phyloP scores from a whole-genome alignment of 2,113 vertebrate genomes.

The Ariopsis seemanni region DNA sequence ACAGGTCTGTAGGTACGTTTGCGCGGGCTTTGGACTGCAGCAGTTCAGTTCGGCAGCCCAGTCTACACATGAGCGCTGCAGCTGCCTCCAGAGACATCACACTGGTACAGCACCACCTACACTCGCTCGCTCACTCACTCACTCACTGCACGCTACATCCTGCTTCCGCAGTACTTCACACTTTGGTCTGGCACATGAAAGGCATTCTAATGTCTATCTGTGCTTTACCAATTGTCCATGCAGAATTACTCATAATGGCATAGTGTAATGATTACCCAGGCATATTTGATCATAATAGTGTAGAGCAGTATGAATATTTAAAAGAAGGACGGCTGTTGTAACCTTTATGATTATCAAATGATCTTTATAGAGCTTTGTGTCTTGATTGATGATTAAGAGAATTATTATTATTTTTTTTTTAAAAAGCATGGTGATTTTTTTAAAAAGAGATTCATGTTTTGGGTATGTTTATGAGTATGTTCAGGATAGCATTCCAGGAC shows the following conservation, averaged over 20 bases:
- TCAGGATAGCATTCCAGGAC: too few species aligned
- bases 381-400: background rate
- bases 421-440: background rate
- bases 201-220: constrained; percentile 19
- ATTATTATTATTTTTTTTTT: too few species aligned
- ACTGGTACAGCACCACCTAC: constrained; percentile 63
- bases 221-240: constrained; percentile 21
- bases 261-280: background rate
- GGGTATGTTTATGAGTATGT: background rate
- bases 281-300: background rate
- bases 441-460: background rate
- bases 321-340: background rate
- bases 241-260: constrained; percentile 3
- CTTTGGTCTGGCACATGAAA: constrained; percentile 30
- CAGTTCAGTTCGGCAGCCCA: constrained; percentile 80
- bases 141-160: constrained; percentile 23
- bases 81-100: constrained; percentile 82
- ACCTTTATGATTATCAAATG: background rate
- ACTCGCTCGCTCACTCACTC: constrained; percentile 18
- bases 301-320: background rate
- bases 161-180: constrained; percentile 41
- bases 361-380: background rate
- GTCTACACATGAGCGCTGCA: constrained; percentile 81
- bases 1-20: constrained; percentile 78
- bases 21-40: constrained; percentile 81